Base-by-base conservation (phyloP, 2,888 invertebrate genomes). In the Subacronicta megacephala region DNA sequence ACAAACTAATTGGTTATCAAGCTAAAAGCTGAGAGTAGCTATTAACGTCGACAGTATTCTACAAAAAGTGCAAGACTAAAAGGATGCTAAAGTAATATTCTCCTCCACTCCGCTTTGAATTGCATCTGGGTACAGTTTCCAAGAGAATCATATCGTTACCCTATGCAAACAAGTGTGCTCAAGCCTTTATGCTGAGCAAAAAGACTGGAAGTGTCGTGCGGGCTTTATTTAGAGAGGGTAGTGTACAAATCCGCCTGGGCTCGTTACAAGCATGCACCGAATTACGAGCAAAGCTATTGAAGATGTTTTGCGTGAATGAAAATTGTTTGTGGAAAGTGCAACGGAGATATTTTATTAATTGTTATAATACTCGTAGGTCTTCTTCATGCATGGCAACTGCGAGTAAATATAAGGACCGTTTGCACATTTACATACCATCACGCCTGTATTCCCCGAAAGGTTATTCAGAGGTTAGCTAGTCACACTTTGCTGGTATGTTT, bases 261-360 rank as follows among this genome's bases (percentile, higher is more conserved):
- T 31, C 7, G 17, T 55, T 44, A 73, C 65, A 64, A 64, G 54
- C 54, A 49, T 67, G 58, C 51, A 12, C 23, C 42, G 36, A 64
- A 59, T 49, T 43, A 54, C 31, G 26, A 42, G 29, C 17, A 16
- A 29, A 16, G 18, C 15, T 7, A 29, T 44, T 46, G 31, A 47
- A 41, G 38, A 26, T 36, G 42, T 38, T 55, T 71, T 58, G 33
- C 20, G 20, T 18, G 20, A 26, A 42, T 41, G 47, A 51, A 62
- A 55, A 44, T 18, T 46, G 26, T 12, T 36, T 12, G n/a, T 13
- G 42, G 36, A 5, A 18, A 23, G 35, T n/a, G n/a, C n/a, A n/a
- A n/a, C n/a, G n/a, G n/a, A n/a, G n/a, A n/a, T n/a, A n/a, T n/a
- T n/a, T n/a, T n/a, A n/a, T n/a, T n/a, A n/a, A n/a, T n/a, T n/a